These are phyloP conservation scores for Ashinkailepas kermadecensis DNA, from an alignment of 2,888 invertebrate genomes.

Conservation along the genomic window DNA sequence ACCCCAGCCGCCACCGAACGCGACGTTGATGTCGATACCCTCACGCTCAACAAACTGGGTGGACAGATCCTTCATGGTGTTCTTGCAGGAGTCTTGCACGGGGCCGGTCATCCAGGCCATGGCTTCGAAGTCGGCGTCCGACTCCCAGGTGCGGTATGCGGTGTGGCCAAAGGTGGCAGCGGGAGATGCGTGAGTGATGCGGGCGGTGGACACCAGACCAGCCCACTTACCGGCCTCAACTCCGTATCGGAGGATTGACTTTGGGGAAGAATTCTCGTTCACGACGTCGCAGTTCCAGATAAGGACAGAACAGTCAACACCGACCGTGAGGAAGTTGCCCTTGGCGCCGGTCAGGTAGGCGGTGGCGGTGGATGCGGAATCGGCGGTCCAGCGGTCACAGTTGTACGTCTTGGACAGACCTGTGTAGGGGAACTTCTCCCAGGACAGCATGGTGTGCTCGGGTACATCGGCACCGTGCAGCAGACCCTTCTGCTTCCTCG, in stretches of 20 bases:
- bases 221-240: constrained; percentile 11
- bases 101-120: constrained; percentile 12
- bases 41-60: constrained; percentile 2
- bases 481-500: constrained; percentile 9
- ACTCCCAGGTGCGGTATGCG: constrained; percentile 12
- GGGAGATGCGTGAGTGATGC: constrained; percentile 4
- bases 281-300: constrained; percentile 15
- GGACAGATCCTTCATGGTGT: background rate
- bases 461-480: background rate
- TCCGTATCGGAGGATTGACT: background rate
- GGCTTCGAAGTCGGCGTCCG: constrained; percentile 4
- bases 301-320: background rate
- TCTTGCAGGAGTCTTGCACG: constrained; percentile 4
- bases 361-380: too few relatives aligned
- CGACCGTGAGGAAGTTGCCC: background rate
- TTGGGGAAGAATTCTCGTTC: background rate
- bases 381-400: constrained; percentile 5
- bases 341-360: background rate
- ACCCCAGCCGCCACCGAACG: background rate
- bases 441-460: constrained; percentile 12
- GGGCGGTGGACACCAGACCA: constrained; percentile 9
- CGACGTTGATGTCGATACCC: background rate
- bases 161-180: constrained; percentile 5
- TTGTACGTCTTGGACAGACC: background rate
- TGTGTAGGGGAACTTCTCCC: constrained; percentile 3